Percentiles rank a stretch among this genome's conserved stretches.
These are phyloP conservation scores for Otocyon megalotis DNA, from an alignment of 2,113 vertebrate genomes.

Conservation along the genomic window DNA sequence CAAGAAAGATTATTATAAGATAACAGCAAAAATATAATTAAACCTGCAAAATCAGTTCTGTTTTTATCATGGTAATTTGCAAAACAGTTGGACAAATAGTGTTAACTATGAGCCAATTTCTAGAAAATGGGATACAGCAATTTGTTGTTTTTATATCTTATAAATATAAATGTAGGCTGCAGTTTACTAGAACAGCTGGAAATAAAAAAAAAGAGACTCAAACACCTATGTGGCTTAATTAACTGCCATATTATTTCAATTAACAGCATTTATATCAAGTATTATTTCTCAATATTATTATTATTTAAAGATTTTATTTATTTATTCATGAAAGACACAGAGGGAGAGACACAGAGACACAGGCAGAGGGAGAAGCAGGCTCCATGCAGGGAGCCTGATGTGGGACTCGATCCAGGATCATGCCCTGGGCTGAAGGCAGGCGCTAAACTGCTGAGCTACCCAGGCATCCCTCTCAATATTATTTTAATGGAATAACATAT, in stretches of 20 bases:
- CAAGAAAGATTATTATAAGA: neutral
- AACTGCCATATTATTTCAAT: neutral
- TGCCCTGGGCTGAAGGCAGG: too few relatives aligned
- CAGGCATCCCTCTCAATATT: neutral
- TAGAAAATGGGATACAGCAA: neutral
- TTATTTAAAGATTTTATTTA: too few relatives aligned
- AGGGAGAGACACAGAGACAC: too few relatives aligned
- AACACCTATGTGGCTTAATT: slow-evolving; percentile 5
- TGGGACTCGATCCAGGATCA: too few relatives aligned
- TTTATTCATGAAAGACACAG: too few relatives aligned
- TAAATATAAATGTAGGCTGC: neutral
- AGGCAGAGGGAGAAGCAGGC: too few relatives aligned
- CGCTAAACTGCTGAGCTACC: too few relatives aligned
- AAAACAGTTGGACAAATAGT: neutral
- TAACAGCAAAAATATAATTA: slow-evolving; percentile 54
- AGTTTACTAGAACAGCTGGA: slow-evolving; percentile 42
- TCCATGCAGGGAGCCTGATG: too few relatives aligned
- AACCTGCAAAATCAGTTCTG: neutral
- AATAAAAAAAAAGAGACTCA: neutral
- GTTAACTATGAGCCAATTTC: slow-evolving; percentile 14
- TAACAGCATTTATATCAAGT: slow-evolving; percentile 50
- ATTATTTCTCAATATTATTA: slow-evolving; percentile 20
- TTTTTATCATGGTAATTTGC: slow-evolving; percentile 49
- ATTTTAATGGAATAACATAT: neutral
- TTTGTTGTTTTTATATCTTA: neutral